phyloP scores from a whole-genome alignment of 2,797 vertebrate species.

The Enteromius treurensis region DNA sequence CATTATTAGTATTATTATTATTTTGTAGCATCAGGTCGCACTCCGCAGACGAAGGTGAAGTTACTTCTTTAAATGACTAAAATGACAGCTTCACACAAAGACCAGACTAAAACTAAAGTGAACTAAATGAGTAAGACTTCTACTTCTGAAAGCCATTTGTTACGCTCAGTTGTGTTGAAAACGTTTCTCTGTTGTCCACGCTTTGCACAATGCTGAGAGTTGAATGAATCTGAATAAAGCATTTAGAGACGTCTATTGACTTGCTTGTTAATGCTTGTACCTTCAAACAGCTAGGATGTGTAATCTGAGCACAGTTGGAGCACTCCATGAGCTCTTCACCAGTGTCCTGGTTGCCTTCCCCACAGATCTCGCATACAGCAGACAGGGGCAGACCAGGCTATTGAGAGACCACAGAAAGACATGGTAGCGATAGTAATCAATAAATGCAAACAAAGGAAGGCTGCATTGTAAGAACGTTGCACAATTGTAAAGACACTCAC shows the following conservation, averaged over 20 bases:
- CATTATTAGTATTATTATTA: too few species aligned
- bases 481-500: conserved; percentile 72
- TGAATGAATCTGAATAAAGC: not conserved
- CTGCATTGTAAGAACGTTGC: not conserved
- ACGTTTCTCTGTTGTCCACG: not conserved
- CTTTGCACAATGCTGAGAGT: not conserved
- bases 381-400: conserved; percentile 96
- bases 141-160: not conserved
- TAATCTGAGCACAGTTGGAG: conserved; percentile 95
- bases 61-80: too few species aligned
- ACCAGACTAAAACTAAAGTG: too few species aligned
- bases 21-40: too few species aligned
- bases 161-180: not conserved
- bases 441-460: not conserved
- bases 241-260: not conserved
- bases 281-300: conserved; percentile 94
- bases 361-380: conserved; percentile 94
- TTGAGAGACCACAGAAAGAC: conserved; percentile 62
- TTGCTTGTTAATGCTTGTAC: conserved; percentile 63
- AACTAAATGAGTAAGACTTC: not conserved
- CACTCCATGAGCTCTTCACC: conserved; percentile 95
- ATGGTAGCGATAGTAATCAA: conserved; percentile 48
- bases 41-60: too few species aligned
- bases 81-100: too few species aligned
- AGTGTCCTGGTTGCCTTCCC: conserved; percentile 91